Evolutionary conservation across 2,797 vertebrate genomes (phyloP).

Genomic region (Tadarida brasiliensis): DNA sequence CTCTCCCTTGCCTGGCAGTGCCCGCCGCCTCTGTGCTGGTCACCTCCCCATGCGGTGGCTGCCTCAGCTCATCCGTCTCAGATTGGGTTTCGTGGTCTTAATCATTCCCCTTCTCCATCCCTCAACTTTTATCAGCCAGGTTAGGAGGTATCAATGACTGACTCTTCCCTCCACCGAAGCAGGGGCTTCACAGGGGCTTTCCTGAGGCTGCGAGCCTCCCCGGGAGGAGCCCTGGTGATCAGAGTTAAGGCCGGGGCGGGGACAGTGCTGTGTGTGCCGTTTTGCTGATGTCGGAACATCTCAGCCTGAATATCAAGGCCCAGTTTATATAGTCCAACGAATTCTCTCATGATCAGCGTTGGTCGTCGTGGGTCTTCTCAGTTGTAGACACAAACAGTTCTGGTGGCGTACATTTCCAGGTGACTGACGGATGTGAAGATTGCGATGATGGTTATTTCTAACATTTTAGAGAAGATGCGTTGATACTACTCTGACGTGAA

Average conservation of each 20-base stretch:
- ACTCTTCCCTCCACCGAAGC: neutral
- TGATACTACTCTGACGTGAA: neutral
- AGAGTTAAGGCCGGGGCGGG: neutral
- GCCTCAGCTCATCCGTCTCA: neutral
- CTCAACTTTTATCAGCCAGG: neutral
- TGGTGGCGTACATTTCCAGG: neutral
- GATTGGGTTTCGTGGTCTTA: neutral
- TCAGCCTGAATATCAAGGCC: neutral
- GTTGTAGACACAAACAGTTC: fast-evolving
- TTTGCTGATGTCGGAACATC: neutral
- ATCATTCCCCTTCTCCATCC: neutral
- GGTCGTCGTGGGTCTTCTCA: neutral
- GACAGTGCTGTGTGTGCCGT: fast-evolving
- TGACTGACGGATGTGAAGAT: neutral
- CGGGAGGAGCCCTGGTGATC: neutral
- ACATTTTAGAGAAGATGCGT: neutral
- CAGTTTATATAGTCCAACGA: fast-evolving
- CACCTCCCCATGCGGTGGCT: fast-evolving
- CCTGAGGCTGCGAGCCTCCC: neutral
- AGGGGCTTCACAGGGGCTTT: neutral
- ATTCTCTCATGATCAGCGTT: neutral
- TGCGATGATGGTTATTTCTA: neutral
- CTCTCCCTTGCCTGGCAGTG: neutral
- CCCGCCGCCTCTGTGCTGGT: fast-evolving
- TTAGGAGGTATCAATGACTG: neutral